A percentile compares a stretch with the other conserved stretches of the same genome.
Evolutionary conservation across 2,797 vertebrate species (phyloP).

Genomic region (Amazona finschi): DNA sequence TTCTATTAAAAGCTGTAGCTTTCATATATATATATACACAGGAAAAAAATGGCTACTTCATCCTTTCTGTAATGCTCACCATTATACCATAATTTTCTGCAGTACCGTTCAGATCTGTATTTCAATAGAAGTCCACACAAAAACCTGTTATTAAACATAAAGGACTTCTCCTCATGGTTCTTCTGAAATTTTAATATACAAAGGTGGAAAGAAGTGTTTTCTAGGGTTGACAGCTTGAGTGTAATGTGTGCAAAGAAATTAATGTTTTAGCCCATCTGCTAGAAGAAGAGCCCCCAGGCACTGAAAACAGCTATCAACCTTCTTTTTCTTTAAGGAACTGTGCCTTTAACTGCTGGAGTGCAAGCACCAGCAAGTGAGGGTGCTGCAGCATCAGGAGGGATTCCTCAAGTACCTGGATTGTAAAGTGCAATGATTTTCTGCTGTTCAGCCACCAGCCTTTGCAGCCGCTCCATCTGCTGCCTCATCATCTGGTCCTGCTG

Average conservation of each 20-base stretch:
- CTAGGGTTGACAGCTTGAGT: not conserved
- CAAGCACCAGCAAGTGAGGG: not conserved
- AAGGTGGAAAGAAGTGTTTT: not conserved
- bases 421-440: constrained; percentile 66
- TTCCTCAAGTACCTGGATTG: constrained; percentile 58
- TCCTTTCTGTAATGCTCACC: not conserved
- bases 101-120: not conserved
- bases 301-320: not conserved
- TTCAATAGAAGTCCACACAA: not conserved
- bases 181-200: not conserved
- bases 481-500: constrained; percentile 52
- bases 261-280: not conserved
- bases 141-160: not conserved
- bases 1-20: not conserved
- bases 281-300: not conserved
- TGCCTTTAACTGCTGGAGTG: not conserved
- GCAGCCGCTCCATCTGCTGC: constrained; percentile 72
- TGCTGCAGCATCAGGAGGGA: not conserved
- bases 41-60: not conserved
- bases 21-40: not conserved
- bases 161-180: not conserved
- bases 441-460: constrained; percentile 73
- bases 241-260: not conserved
- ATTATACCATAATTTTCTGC: not conserved
- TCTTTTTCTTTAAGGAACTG: not conserved